Base-by-base conservation (phyloP, 2,797 vertebrate species). In the Agapornis canus region DNA sequence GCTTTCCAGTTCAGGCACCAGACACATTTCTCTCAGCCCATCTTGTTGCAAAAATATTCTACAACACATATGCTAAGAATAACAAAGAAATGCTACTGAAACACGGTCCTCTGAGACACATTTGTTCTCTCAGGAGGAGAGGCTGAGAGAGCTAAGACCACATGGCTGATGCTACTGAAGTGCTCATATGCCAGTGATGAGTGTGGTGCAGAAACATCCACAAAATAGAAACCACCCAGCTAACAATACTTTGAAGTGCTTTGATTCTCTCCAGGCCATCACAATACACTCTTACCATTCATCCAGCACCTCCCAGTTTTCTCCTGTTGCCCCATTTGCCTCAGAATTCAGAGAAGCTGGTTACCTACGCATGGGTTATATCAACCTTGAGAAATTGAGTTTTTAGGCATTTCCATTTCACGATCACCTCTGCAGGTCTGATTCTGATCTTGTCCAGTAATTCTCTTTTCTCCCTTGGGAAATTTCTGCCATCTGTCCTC, bases 401-500 rank as follows among this genome's bases (percentile, higher is more conserved):
- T 96, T 97, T 95, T 92, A 94, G 79, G 85, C 91, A 92, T 90
- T 92, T 91, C 6, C 14, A 96, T 96, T 97, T 94, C 89, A 59
- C 72, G 90, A 96, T 97, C 94, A 95, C 96, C 95, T 96, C 86
- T 93, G 91, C 66, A 91, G 94, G 96, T 95, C 94, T 95, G 89
- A 97, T 96, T 88, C 93, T 89, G 93, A 94, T 96, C 96, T 96
- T 94, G 91, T 83, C 83, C 70, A 80, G 90, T 93, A 97, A 96
- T 96, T 96, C 83, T 40, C 49, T 95, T 91, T 93, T 90, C 65
- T 95, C 96, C 82, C 94, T 75, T 92, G 95, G 96, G 97, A 97
- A 96, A 96, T 97, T 95, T 95, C 92, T 92, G 89, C 96, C 97
- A 97, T 97, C 96, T 97, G 97, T 93, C 93, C 87, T 72, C 47